Percentiles rank a stretch among this genome's conserved stretches.
phyloP scores from a whole-genome alignment of 1,140 invertebrate species.

The Dufourea novaeangliae region DNA sequence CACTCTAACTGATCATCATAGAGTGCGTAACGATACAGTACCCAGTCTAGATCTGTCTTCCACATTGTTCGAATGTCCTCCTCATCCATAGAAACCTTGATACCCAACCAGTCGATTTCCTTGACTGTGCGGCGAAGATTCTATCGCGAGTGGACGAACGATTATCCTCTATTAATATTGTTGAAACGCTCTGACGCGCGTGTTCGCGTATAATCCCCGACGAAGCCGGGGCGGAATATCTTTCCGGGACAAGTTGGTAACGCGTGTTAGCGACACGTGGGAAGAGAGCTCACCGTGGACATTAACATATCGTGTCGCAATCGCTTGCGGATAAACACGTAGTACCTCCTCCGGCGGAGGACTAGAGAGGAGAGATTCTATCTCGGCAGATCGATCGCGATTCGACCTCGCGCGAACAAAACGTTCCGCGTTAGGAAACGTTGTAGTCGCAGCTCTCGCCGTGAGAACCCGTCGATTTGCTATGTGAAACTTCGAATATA shows the following conservation, averaged over 20 bases:
- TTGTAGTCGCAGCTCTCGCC: background rate
- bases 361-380: slow-evolving; percentile 64
- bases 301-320: slow-evolving; percentile 67
- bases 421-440: slow-evolving; percentile 20
- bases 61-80: background rate
- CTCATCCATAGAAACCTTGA: background rate
- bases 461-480: slow-evolving; percentile 9
- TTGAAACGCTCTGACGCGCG: background rate
- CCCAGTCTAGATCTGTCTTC: too few relatives aligned
- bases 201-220: slow-evolving; percentile 8
- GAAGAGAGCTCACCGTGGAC: slow-evolving; percentile 57
- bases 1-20: too few relatives aligned
- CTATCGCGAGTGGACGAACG: background rate
- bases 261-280: slow-evolving; percentile 59
- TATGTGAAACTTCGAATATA: background rate
- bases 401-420: slow-evolving; percentile 50
- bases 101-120: background rate
- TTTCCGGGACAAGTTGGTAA: slow-evolving; percentile 58
- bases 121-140: slow-evolving; percentile 1
- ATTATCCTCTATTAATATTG: slow-evolving; percentile 16
- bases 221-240: slow-evolving; percentile 38
- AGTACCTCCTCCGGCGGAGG: slow-evolving; percentile 46
- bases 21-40: too few relatives aligned
- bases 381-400: slow-evolving; percentile 57
- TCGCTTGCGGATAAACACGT: slow-evolving; percentile 66